Evolutionary conservation across 2,797 vertebrate genomes (phyloP).

Genomic region (Catostomus latipinnis): DNA sequence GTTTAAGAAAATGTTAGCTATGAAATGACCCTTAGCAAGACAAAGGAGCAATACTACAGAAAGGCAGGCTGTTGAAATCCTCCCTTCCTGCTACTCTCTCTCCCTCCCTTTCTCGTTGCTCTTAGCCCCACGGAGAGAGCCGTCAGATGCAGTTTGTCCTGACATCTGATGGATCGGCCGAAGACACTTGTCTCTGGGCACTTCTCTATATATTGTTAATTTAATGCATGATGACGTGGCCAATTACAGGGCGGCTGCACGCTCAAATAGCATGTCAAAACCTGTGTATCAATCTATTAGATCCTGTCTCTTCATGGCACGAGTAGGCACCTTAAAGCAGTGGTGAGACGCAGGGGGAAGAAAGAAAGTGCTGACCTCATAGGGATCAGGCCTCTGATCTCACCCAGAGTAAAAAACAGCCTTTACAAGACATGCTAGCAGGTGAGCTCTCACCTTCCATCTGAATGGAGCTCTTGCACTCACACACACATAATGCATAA

Average conservation of each 20-base stretch:
- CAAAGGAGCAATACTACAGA: constrained; percentile 67
- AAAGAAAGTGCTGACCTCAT: constrained; percentile 81
- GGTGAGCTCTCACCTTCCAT: constrained; percentile 49
- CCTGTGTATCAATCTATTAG: constrained; percentile 92
- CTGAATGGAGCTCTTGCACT: constrained; percentile 42
- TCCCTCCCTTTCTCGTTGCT: constrained; percentile 57
- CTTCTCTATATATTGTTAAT: constrained; percentile 89
- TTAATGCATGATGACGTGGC: constrained; percentile 91
- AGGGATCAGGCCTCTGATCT: constrained; percentile 78
- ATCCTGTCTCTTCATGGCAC: constrained; percentile 83
- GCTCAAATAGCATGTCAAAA: constrained; percentile 95
- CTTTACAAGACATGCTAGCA: constrained; percentile 56
- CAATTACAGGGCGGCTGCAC: constrained; percentile 88
- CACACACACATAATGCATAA: constrained; percentile 19
- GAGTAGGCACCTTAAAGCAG: constrained; percentile 83
- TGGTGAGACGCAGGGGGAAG: constrained; percentile 54
- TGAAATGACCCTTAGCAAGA: no score
- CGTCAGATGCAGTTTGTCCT: constrained; percentile 80
- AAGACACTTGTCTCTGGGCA: constrained; percentile 91
- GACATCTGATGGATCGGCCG: constrained; percentile 86
- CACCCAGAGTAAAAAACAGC: constrained; percentile 51
- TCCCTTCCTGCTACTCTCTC: constrained; percentile 46
- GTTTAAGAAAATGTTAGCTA: no score
- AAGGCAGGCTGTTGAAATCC: constrained; percentile 51
- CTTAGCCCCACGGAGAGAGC: constrained; percentile 73